Base-by-base conservation (phyloP, 2,113 vertebrate species). In the Bos indicus region DNA sequence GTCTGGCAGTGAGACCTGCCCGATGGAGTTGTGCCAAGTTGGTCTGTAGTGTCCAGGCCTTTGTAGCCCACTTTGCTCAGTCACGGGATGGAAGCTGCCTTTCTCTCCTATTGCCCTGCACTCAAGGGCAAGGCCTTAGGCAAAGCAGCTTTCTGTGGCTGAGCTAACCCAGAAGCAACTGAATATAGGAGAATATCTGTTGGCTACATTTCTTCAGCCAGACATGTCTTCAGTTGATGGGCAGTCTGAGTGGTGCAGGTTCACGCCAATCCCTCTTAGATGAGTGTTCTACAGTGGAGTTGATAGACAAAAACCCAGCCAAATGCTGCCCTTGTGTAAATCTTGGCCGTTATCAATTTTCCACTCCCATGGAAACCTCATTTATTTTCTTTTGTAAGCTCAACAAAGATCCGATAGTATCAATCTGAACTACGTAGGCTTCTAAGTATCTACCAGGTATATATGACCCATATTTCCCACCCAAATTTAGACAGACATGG, bases 21-120 rank as follows among this genome's bases (percentile, higher is more conserved):
- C 2, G 1, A 0, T 0, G 33, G 7, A 43, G 7, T 19, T 78
- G 16, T 30, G 13, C 0, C 56, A 74, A 1, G 2, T 14, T 78
- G 21, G 28, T 3, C 5, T 25, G 4, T 59, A 59, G 67, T 30
- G 10, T 0, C 10, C 43, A 5, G 21, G 6, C 0, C 13, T 21
- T 56, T 33, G 6, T 36, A 54, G 23, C 7, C 11, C 12, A 51
- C 82, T 30, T 80, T 80, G 36, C 7, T 88, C 2, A 9, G n/a
- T 51, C 43, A 64, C 0, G 3, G 17, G 17, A 12, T 60, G 15
- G 6, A 56, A 87, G 3, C 25, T 25, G 11, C 8, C 7, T 14
- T 33, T 1, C 14, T 19, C 23, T 6, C 15, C 43, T 16, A 6
- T 1, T 10, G 9, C 4, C 12, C 43, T 43, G 25, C 25, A 16